Evolutionary conservation across 2,113 vertebrate genomes (phyloP), one percentile per base, ranked within the genome.

Genomic region (Chaetodon auriga): DNA sequence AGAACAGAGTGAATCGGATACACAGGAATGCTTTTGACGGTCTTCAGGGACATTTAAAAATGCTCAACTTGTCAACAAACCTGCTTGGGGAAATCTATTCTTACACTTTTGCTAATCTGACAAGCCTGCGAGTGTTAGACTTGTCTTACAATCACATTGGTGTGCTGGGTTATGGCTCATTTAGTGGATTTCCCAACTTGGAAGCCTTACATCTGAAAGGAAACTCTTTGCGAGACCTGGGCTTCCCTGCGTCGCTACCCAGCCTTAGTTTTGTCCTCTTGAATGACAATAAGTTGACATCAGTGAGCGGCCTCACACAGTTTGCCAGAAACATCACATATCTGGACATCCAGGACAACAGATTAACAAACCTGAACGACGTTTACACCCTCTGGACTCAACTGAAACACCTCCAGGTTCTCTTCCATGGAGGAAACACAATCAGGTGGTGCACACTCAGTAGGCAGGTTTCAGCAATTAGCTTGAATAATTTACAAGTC

Each of bases 61-160:
- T 0, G 23, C 96, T 99, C 43, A 96, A 97, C 78, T 70, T 99
- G 43, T 97, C 97, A 0, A 21, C 54, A 64, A 99, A 99, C 81
- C 93, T 98, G 68, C 84, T 98, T 23, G 96, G 97, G 0, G 96
- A 97, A 86, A 90, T 98, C 68, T 91, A 95, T 0, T 51, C 92
- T 36, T 13, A 92, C 54, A 90, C 93, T 11, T 99, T 99, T 90
- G 43, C 78, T 0, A 96, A 95, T 21, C 92, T 99, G 1, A 65
- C 0, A 0, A 92, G 78, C 19, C 55, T 98, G 3, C 6, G 0
- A 0, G 45, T 69, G 18, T 87, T 99, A 30, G 95, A 98, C 80
- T 91, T 99, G 74, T 95, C 96, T 49, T 71, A 95, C 69, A 99
- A 99, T 85, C 96, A 97, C 77, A 97, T 98, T 2, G 96, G 97